Evolutionary conservation across 2,888 invertebrate species (phyloP).

Genomic region (Allygus modestus): DNA sequence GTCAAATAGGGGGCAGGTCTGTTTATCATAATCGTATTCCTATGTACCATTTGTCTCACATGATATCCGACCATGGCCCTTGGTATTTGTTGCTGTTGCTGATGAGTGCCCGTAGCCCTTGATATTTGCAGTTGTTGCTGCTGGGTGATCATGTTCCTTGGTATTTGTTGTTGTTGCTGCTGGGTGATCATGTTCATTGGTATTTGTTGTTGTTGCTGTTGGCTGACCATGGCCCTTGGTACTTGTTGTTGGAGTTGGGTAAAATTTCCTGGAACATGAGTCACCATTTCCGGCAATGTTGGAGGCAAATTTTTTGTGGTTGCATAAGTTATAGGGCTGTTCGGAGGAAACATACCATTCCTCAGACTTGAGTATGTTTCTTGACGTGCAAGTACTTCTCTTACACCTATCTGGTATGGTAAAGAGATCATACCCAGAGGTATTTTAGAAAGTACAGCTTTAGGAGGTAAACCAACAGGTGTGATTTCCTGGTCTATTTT

Average conservation of each 20-base stretch:
- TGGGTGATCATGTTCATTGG: neutral
- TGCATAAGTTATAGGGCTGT: neutral
- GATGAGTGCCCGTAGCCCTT: neutral
- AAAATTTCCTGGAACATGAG: too few relatives aligned
- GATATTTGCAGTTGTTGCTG: neutral
- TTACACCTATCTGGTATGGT: neutral
- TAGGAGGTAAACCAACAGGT: slow-evolving; percentile 1
- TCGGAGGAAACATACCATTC: neutral
- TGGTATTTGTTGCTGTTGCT: neutral
- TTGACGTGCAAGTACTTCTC: neutral
- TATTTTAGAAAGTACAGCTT: slow-evolving; percentile 14
- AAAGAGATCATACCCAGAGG: neutral
- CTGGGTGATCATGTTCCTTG: neutral
- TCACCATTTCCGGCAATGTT: too few relatives aligned
- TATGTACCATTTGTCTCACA: neutral
- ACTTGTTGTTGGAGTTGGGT: neutral
- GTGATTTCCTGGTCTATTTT: neutral
- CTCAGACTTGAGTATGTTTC: neutral
- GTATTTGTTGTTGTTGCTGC: neutral
- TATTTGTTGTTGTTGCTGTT: neutral
- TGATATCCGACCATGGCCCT: neutral
- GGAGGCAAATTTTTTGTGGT: neutral
- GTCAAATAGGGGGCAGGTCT: neutral
- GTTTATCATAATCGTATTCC: neutral
- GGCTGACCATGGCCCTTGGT: neutral